phyloP scores from a whole-genome alignment of 2,888 invertebrate genomes.

The Hirtodrosophila duncani region DNA sequence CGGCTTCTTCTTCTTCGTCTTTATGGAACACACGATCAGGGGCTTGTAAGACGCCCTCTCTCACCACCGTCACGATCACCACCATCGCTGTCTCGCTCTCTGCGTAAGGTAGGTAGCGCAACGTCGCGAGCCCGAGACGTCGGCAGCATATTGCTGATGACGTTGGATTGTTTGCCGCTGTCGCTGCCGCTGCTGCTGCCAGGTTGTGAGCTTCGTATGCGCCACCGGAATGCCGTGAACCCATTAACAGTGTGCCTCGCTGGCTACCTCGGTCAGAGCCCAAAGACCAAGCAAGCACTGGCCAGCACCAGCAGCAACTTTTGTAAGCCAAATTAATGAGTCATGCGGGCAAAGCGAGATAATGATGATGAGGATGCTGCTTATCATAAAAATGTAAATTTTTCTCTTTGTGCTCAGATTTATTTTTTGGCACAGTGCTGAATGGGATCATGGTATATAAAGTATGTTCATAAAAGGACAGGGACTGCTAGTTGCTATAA shows the following conservation, averaged over 20 bases:
- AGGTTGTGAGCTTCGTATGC: slow-evolving; percentile 56
- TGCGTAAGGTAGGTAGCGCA: slow-evolving; percentile 77
- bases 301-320: slow-evolving; percentile 30
- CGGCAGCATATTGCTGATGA: slow-evolving; percentile 63
- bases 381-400: slow-evolving; percentile 36
- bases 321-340: slow-evolving; percentile 65
- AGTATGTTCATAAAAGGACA: too few relatives aligned
- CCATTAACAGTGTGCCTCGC: slow-evolving; percentile 58
- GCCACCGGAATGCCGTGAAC: slow-evolving; percentile 72
- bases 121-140: slow-evolving; percentile 48
- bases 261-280: slow-evolving; percentile 17
- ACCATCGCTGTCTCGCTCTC: slow-evolving; percentile 54
- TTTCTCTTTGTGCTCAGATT: slow-evolving; percentile 13
- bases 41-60: slow-evolving; percentile 30
- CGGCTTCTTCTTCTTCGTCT: slow-evolving; percentile 60
- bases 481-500: too few relatives aligned
- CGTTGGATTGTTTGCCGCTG: slow-evolving; percentile 38
- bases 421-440: slow-evolving; percentile 23
- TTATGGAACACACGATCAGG: slow-evolving; percentile 37
- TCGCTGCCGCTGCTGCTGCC: slow-evolving; percentile 29
- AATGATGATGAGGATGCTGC: slow-evolving; percentile 26
- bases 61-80: slow-evolving; percentile 27
- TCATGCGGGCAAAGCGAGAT: slow-evolving; percentile 40
- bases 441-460: too few relatives aligned
- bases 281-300: slow-evolving; percentile 11